phyloP scores from a whole-genome alignment of 2,797 vertebrate species.

The Eleutherodactylus coqui region DNA sequence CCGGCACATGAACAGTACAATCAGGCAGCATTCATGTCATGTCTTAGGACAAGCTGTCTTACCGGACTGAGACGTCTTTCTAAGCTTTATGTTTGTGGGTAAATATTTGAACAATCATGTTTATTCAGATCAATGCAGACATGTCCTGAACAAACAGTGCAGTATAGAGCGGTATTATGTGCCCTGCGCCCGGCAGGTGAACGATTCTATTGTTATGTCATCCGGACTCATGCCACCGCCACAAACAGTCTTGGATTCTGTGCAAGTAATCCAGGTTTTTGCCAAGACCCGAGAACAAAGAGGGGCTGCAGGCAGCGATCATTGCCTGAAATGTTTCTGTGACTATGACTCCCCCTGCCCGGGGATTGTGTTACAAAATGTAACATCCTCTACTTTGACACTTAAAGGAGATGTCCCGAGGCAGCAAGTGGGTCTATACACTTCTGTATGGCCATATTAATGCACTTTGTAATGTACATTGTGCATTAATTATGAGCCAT shows the following conservation, averaged over 20 bases:
- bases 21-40: conserved; percentile 12
- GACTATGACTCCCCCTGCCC: too few species aligned
- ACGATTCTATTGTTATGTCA: conserved; percentile 16
- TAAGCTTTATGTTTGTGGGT: not conserved
- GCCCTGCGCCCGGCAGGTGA: not conserved
- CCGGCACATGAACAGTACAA: conserved; percentile 1
- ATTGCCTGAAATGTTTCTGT: not conserved
- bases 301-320: not conserved
- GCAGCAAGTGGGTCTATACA: too few species aligned
- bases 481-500: too few species aligned
- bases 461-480: too few species aligned
- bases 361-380: too few species aligned
- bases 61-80: not conserved
- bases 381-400: too few species aligned
- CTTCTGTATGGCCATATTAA: too few species aligned
- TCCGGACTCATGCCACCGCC: not conserved
- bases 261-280: not conserved
- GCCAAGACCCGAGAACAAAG: not conserved
- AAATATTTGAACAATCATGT: conserved; percentile 53
- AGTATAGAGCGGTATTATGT: not conserved
- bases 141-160: conserved; percentile 10
- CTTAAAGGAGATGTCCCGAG: too few species aligned
- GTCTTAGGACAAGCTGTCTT: conserved; percentile 8
- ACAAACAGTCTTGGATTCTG: not conserved
- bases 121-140: conserved; percentile 23